Percentiles rank a stretch among this genome's conserved stretches.
Conservation (phyloP, 2,888 invertebrate species). For the Leptopterna dolabrata region DNA sequence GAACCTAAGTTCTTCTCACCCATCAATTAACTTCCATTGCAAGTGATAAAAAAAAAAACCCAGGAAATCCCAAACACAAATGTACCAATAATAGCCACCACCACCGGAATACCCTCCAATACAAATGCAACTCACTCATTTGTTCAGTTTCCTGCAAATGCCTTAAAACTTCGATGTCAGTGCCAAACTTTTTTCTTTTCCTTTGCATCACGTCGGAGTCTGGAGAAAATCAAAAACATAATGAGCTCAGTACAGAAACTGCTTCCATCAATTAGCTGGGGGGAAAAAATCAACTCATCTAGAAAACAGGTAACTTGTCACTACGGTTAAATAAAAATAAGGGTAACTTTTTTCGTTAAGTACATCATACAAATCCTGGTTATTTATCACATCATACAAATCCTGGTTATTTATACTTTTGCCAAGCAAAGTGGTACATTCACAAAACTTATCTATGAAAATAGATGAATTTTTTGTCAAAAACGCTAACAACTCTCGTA, state of each 20-base stretch:
- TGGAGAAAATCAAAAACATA: slow-evolving; percentile 68
- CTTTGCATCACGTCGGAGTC: slow-evolving; percentile 73
- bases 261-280: not conserved
- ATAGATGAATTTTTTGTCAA: too few species aligned
- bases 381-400: not conserved
- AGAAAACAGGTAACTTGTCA: not conserved
- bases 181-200: slow-evolving; percentile 69
- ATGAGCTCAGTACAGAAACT: not conserved
- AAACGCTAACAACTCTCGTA: too few species aligned
- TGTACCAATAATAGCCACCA: not conserved
- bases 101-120: not conserved
- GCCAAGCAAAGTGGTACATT: not conserved
- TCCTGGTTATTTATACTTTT: too few species aligned
- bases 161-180: slow-evolving; percentile 51
- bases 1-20: too few species aligned
- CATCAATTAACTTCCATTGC: too few species aligned
- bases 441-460: not conserved
- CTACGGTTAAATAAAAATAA: not conserved
- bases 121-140: slow-evolving; percentile 56
- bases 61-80: too few species aligned
- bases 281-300: not conserved
- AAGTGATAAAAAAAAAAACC: too few species aligned
- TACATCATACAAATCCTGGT: not conserved
- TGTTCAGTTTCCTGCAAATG: slow-evolving; percentile 53
- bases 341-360: not conserved